A percentile compares a stretch with the other conserved stretches of the same genome.
phyloP scores from a whole-genome alignment of 2,888 invertebrate species.

The Cylloceria caligata region DNA sequence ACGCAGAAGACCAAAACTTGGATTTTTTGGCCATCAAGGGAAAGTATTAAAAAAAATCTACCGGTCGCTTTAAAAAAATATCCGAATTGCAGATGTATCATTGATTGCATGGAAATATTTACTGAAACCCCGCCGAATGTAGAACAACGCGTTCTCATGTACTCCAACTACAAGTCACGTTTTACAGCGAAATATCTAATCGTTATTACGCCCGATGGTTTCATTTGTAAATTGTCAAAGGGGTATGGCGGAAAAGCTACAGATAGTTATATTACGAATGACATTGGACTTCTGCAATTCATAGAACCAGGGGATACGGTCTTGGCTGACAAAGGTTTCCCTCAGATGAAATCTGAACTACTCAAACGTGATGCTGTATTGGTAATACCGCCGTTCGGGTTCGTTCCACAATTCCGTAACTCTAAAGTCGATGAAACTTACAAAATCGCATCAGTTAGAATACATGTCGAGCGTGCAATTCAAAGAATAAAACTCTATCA shows the following conservation, averaged over 20 bases:
- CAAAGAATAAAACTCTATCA: conserved; percentile 45
- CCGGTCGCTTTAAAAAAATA: conserved; percentile 58
- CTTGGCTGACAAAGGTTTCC: conserved; percentile 50
- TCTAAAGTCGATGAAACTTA: conserved; percentile 20
- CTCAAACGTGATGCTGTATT: conserved; percentile 4
- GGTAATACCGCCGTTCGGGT: conserved; percentile 20
- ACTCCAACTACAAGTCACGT: conserved; percentile 63
- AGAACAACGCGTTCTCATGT: conserved; percentile 67
- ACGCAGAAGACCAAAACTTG: too few species aligned
- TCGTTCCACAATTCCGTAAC: conserved; percentile 20
- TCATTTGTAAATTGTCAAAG: conserved; percentile 71
- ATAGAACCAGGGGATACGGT: conserved; percentile 67
- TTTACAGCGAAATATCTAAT: conserved; percentile 70
- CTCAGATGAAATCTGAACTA: conserved; percentile 26
- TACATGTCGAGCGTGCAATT: conserved; percentile 42
- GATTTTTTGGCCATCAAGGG: too few species aligned
- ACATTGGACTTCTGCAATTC: conserved; percentile 70
- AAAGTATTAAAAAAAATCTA: conserved; percentile 61
- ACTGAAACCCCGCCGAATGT: conserved; percentile 61
- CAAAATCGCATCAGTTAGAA: conserved; percentile 47
- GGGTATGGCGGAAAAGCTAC: conserved; percentile 70
- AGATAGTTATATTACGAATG: conserved; percentile 71
- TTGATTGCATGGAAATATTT: conserved; percentile 65
- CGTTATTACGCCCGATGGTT: conserved; percentile 68
- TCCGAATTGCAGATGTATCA: conserved; percentile 63